These are phyloP conservation scores for Zygothrica quintamaculata DNA, from an alignment of 2,888 invertebrate genomes.

Conservation along the genomic window DNA sequence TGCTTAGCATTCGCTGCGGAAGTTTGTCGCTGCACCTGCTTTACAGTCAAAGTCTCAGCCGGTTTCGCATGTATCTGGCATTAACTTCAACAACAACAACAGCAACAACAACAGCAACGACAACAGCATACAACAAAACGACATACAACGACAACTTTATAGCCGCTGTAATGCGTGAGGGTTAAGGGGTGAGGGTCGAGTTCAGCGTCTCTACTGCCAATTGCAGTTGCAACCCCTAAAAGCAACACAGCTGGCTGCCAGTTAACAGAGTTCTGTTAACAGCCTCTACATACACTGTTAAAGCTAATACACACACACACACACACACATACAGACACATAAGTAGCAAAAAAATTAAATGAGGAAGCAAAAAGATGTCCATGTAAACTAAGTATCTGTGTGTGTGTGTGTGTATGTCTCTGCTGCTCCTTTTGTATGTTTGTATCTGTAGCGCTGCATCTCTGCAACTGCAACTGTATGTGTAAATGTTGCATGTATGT, in stretches of 20 bases:
- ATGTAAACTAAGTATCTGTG: conserved; percentile 44
- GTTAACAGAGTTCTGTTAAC: conserved; percentile 35
- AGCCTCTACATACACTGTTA: conserved; percentile 4
- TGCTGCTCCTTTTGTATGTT: conserved; percentile 4
- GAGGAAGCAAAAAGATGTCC: conserved; percentile 61
- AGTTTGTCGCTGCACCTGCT: conserved; percentile 74
- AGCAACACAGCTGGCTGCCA: conserved; percentile 38
- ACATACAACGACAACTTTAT: conserved; percentile 74
- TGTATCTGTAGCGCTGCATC: conserved; percentile 9
- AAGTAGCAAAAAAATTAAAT: conserved; percentile 43
- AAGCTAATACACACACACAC: conserved; percentile 21
- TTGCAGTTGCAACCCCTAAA: conserved; percentile 64
- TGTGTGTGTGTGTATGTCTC: conserved; percentile 34
- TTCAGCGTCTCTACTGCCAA: conserved; percentile 29
- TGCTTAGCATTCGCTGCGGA: conserved; percentile 68
- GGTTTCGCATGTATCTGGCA: conserved; percentile 68
- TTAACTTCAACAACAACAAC: conserved; percentile 27
- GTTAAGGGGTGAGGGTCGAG: conserved; percentile 36
- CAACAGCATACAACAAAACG: conserved; percentile 32
- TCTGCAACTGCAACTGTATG: conserved; percentile 25
- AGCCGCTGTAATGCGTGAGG: conserved; percentile 67
- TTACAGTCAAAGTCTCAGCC: conserved; percentile 59
- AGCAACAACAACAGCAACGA: conserved; percentile 32
- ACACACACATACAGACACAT: conserved; percentile 25
- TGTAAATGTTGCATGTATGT: conserved; percentile 16